These are phyloP conservation scores for Lycophotia porphyrea DNA, from an alignment of 2,888 invertebrate species.

Conservation along the genomic window DNA sequence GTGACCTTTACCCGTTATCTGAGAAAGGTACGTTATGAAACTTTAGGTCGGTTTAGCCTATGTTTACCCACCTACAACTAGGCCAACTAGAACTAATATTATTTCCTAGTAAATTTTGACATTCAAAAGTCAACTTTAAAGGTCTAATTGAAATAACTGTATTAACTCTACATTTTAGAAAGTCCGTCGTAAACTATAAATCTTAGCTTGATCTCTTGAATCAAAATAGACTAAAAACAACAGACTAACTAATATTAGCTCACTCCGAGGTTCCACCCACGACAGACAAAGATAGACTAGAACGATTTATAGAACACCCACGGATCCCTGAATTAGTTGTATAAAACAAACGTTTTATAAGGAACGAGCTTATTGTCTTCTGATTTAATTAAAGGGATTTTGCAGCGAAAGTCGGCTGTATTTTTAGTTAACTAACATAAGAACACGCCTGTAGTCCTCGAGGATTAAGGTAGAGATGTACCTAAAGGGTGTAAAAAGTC, in stretches of 20 bases:
- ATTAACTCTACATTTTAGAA: background rate
- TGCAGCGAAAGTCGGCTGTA: background rate
- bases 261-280: background rate
- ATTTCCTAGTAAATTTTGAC: background rate
- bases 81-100: background rate
- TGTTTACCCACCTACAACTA: background rate
- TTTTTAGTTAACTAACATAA: background rate
- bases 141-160: background rate
- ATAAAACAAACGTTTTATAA: constrained; percentile 8
- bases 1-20: background rate
- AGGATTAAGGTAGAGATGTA: background rate
- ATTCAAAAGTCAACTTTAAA: background rate
- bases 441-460: background rate
- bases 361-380: background rate
- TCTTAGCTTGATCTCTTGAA: background rate
- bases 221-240: constrained; percentile 11
- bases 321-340: constrained; percentile 16
- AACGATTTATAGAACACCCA: constrained; percentile 18
- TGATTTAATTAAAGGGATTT: background rate
- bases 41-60: background rate
- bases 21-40: too few relatives aligned
- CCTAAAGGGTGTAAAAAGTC: too few relatives aligned
- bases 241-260: constrained; percentile 22
- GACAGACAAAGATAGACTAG: background rate
- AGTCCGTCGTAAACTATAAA: background rate